Evolutionary conservation across 53 echinoderm and acorn worm species (phyloP).

Genomic region (Holothuria scabra): DNA sequence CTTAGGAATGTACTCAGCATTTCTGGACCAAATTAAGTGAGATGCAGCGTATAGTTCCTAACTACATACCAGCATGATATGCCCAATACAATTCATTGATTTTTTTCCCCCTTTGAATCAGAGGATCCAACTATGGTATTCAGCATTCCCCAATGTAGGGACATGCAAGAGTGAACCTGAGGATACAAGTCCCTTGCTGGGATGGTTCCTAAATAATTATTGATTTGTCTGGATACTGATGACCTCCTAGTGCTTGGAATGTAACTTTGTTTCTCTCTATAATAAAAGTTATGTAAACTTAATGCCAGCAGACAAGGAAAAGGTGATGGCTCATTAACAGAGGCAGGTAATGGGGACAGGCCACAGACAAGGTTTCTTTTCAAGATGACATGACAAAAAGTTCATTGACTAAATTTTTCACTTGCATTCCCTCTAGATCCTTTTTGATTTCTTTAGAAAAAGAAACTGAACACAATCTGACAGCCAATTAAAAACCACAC

Average conservation of each 20-base stretch:
- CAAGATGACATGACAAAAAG: no score
- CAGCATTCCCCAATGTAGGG: neutral
- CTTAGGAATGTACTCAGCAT: neutral
- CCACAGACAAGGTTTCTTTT: no score
- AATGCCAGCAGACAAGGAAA: neutral
- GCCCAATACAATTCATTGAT: constrained; percentile 12
- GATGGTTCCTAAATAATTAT: constrained; percentile 16
- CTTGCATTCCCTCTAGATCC: no score
- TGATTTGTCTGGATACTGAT: constrained; percentile 7
- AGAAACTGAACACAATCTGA: no score
- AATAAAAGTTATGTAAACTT: constrained; percentile 41
- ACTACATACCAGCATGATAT: neutral
- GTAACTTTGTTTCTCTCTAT: constrained; percentile 4
- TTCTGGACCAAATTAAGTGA: no score
- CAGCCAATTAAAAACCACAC: no score
- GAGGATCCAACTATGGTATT: no score
- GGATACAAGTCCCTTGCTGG: constrained; percentile 7
- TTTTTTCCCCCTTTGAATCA: neutral
- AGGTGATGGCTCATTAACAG: constrained; percentile 28
- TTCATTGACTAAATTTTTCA: no score
- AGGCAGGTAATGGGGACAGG: neutral
- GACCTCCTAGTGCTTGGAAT: constrained; percentile 26
- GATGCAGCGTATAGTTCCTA: no score
- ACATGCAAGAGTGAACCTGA: constrained; percentile 24
- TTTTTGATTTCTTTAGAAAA: no score